Base-by-base conservation (phyloP, 2,888 invertebrate genomes). In the Lithophane ornitopus region DNA sequence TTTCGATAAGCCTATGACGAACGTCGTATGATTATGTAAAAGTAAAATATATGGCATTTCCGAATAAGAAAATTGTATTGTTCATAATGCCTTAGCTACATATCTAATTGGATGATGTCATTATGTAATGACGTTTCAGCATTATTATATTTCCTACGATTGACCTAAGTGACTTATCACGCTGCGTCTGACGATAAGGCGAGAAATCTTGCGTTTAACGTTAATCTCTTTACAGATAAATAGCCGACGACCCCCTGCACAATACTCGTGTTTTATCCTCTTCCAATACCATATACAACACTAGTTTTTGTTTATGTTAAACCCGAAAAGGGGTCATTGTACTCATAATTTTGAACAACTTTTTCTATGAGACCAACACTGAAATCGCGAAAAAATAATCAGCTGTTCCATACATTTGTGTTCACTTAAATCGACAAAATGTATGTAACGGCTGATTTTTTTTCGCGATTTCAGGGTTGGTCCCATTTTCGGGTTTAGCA, bases 241-340 rank as follows among this genome's bases (percentile, higher is more conserved):
- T 69, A 66, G 22, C 22, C 19, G 16, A 58, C 65, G 77, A 81
- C 74, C 81, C 76, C 82, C 84, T 49, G 74, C 59, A 54, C 58
- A 59, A n/a, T 56, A 39, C 52, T 34, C 49, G 28, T 69, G 46
- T 63, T 28, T 52, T 52, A 46, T 58, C 26, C 19, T 62, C n/a
- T 6, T 69, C 28, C 34, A 56, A n/a, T 12, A n/a, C 11, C 41
- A 6, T 34, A 34, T 34, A 52, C n/a, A n/a, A n/a, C n/a, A n/a
- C n/a, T n/a, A n/a, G n/a, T n/a, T n/a, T n/a, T n/a, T n/a, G n/a
- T n/a, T n/a, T n/a, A n/a, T n/a, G n/a, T n/a, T n/a, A n/a, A n/a
- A n/a, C n/a, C n/a, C n/a, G n/a, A n/a, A n/a, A n/a, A n/a, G n/a
- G n/a, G n/a, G n/a, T n/a, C n/a, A n/a, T n/a, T n/a, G n/a, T n/a